A percentile compares a stretch with the other conserved stretches of the same genome.
Conservation (phyloP, 2,888 invertebrate genomes). For the Philopedon plagiatum region DNA sequence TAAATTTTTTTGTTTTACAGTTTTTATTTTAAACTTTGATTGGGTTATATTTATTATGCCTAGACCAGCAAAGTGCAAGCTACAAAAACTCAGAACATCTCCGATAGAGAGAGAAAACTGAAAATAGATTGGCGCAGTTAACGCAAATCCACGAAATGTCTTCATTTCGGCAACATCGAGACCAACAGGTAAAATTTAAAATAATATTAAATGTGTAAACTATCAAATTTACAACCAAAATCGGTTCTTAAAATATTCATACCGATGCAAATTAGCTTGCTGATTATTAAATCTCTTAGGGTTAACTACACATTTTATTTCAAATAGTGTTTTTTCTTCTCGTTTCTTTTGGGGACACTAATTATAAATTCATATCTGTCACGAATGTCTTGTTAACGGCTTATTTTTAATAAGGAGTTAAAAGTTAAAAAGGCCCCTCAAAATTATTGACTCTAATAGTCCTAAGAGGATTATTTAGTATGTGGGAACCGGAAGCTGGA, state of each 20-base stretch:
- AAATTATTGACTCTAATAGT: conserved; percentile 18
- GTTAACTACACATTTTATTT: conserved; percentile 4
- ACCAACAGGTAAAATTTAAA: conserved; percentile 12
- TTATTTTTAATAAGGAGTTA: conserved; percentile 34
- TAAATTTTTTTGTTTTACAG: too few species aligned
- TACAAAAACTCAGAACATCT: too few species aligned
- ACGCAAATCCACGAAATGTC: conserved; percentile 5
- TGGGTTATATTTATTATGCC: too few species aligned
- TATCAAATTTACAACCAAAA: conserved; percentile 18
- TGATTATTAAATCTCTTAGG: conserved; percentile 16
- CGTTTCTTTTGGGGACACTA: conserved; percentile 11
- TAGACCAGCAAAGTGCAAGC: too few species aligned
- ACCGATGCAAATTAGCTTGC: conserved; percentile 10
- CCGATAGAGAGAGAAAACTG: too few species aligned
- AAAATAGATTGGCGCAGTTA: conserved; percentile 7
- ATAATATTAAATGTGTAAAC: conserved; percentile 21
- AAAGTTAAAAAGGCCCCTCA: conserved; percentile 19
- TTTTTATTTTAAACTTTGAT: too few species aligned
- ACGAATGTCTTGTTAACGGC: conserved; percentile 31
- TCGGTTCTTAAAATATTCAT: conserved; percentile 26
- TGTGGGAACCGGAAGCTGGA: conserved; percentile 43
- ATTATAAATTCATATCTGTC: conserved; percentile 28
- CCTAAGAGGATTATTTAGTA: conserved; percentile 36
- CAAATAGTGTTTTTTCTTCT: neutral
- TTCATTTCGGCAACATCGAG: conserved; percentile 6